phyloP scores from a whole-genome alignment of 2,113 vertebrate species.

The Muntiacus reevesi region DNA sequence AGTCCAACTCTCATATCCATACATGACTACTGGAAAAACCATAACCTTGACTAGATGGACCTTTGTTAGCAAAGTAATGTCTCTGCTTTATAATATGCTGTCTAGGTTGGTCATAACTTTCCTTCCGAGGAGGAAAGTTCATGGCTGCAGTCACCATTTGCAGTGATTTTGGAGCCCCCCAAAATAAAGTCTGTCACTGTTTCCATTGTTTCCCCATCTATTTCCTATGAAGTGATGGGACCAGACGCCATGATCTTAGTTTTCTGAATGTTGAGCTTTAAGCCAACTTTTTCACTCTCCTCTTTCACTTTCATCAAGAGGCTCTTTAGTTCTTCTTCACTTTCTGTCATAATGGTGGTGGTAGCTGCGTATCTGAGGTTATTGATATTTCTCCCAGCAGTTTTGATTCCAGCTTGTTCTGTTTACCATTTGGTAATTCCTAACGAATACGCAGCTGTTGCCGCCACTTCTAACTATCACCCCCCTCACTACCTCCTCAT shows the following conservation, averaged over 20 bases:
- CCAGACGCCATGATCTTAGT: background rate
- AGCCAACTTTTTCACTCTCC: background rate
- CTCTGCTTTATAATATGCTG: background rate
- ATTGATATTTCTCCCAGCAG: background rate
- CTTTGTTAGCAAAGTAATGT: background rate
- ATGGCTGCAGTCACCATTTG: background rate
- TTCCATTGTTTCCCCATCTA: background rate
- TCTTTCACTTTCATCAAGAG: background rate
- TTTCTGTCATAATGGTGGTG: background rate
- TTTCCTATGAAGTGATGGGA: background rate
- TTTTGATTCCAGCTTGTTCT: background rate
- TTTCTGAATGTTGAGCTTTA: background rate
- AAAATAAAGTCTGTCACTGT: background rate
- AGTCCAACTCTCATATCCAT: background rate
- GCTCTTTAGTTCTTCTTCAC: background rate
- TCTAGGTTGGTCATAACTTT: background rate
- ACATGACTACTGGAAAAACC: background rate
- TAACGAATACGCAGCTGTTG: too few species aligned
- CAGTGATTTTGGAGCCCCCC: background rate
- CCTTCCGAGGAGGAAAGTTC: background rate
- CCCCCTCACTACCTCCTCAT: background rate
- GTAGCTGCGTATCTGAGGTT: background rate
- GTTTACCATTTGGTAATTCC: fast-evolving
- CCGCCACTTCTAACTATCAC: background rate
- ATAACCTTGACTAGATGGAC: background rate